Evolutionary conservation across 1,140 invertebrate species (phyloP), one percentile per base, ranked within the genome.

Genomic region (Anastatus disparis): DNA sequence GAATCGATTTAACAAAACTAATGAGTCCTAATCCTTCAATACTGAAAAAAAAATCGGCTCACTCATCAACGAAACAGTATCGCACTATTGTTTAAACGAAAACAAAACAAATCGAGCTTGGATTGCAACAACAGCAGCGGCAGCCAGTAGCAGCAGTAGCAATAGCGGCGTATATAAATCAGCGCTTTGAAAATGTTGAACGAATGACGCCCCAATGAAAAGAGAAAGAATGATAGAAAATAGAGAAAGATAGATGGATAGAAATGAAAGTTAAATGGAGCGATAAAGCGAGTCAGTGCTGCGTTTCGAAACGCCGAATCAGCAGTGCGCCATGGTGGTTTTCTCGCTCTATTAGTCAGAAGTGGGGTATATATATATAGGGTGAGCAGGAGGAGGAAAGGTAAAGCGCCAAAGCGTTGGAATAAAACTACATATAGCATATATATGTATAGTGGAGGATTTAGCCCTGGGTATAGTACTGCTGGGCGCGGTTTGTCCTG

Each of bases 221-320:
- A n/a, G n/a, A n/a, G n/a, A n/a, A n/a, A n/a, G n/a, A n/a, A n/a
- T n/a, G n/a, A n/a, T n/a, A n/a, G n/a, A n/a, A n/a, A n/a, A n/a
- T n/a, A n/a, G n/a, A n/a, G n/a, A n/a, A n/a, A n/a, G n/a, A 35
- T 35, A 4, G 31, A 59, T 22, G 38, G 61, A 64, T 61, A 61
- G 68, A 74, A 68, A 74, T 70, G 58, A 74, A 71, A 64, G 73
- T 61, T 44, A 69, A 72, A 74, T 74, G 67, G 73, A 62, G 53
- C 70, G 70, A 72, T 70, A 72, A 74, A 74, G 63, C 59, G 61
- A 59, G 31, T 50, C 40, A 29, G 42, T n/a, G 31, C 42, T 62
- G 9, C 4, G 13, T 53, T 40, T 17, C 35, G 44, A 52, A 58
- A 26, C 29, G 70, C 53, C 52, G 62, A 71, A 71, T 65, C 70